phyloP scores from a whole-genome alignment of 2,888 invertebrate species.

The Boloria euphrosyne region DNA sequence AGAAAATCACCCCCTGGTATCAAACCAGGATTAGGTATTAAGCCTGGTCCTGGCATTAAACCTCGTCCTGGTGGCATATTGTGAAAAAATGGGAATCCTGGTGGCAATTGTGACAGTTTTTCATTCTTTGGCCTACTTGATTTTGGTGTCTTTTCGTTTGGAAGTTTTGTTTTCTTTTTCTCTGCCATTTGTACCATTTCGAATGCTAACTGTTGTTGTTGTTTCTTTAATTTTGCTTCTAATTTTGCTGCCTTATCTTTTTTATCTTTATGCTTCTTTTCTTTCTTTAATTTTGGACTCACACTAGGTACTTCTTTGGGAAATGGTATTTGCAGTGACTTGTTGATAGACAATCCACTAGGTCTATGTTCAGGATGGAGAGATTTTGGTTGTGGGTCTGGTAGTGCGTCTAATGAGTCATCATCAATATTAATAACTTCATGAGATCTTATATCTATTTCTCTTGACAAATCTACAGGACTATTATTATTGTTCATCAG shows the following conservation, averaged over 20 bases:
- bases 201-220: conserved; percentile 71
- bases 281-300: conserved; percentile 83
- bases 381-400: conserved; percentile 52
- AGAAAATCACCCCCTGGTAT: conserved; percentile 75
- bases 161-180: conserved; percentile 65
- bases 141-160: conserved; percentile 64
- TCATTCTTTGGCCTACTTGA: conserved; percentile 71
- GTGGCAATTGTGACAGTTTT: conserved; percentile 68
- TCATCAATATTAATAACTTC: conserved; percentile 78
- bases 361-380: conserved; percentile 56
- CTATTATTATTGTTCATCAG: conserved; percentile 79
- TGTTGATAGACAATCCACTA: conserved; percentile 67
- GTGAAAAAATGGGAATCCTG: conserved; percentile 75
- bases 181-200: conserved; percentile 67
- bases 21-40: conserved; percentile 73
- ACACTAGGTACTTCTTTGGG: conserved; percentile 80
- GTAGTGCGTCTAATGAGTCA: conserved; percentile 68
- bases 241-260: conserved; percentile 76
- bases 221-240: conserved; percentile 75
- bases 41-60: conserved; percentile 79
- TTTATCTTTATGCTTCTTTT: conserved; percentile 79
- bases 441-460: conserved; percentile 75
- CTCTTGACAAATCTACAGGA: conserved; percentile 77
- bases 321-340: conserved; percentile 72
- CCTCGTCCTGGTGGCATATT: conserved; percentile 76